A percentile compares a stretch with the other conserved stretches of the same genome.
phyloP scores from a whole-genome alignment of 2,113 vertebrate genomes.

The Paraplagusia blochii region DNA sequence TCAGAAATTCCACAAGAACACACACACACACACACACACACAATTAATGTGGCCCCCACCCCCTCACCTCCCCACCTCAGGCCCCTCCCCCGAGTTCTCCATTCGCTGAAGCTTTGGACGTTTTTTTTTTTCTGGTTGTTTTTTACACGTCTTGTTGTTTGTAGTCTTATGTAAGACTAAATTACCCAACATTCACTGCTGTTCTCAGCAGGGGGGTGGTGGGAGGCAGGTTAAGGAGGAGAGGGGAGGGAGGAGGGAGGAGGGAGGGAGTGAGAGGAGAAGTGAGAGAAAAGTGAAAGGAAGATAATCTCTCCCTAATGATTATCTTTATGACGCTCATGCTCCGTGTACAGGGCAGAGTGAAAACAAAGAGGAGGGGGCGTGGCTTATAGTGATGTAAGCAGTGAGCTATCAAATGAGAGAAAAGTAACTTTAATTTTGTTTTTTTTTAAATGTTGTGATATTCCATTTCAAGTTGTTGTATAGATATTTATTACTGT shows the following conservation, averaged over 20 bases:
- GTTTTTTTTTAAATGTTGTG: no score
- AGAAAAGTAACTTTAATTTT: no score
- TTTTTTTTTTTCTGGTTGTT: conserved; percentile 68
- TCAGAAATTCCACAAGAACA: conserved; percentile 66
- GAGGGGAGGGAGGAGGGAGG: no score
- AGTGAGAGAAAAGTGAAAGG: conserved; percentile 39
- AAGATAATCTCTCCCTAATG: conserved; percentile 59
- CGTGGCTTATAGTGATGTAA: no score
- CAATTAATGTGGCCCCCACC: conserved; percentile 69
- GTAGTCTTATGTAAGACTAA: conserved; percentile 69
- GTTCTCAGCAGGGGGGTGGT: conserved; percentile 51
- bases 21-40: conserved; percentile 51
- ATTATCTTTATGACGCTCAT: conserved; percentile 57
- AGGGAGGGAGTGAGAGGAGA: conserved; percentile 49
- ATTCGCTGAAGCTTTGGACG: conserved; percentile 73
- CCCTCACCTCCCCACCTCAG: conserved; percentile 54
- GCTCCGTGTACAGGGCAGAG: conserved; percentile 36
- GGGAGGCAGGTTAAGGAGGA: no score
- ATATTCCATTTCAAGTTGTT: no score
- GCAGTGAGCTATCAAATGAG: no score
- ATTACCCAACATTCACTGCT: conserved; percentile 62
- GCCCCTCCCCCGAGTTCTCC: conserved; percentile 59
- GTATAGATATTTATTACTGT: no score
- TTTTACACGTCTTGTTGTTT: conserved; percentile 73
- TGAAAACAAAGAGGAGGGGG: conserved; percentile 16